Conservation (phyloP, 2,888 invertebrate species). For the Melanostoma scalare region DNA sequence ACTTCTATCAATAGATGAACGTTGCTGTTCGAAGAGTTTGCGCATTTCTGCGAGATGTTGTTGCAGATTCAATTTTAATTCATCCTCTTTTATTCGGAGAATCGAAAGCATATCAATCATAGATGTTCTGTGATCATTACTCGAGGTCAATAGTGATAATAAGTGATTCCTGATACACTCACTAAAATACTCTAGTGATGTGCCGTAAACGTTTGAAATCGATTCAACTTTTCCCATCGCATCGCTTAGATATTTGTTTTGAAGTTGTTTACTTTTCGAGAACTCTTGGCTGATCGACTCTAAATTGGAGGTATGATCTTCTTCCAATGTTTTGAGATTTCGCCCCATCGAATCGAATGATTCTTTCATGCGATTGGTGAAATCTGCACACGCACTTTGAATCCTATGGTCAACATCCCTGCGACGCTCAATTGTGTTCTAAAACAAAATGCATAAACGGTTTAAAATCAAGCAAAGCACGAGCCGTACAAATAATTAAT, state of each 20-base stretch:
- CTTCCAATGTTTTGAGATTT: constrained; percentile 76
- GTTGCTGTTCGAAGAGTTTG: constrained; percentile 76
- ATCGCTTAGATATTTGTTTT: constrained; percentile 75
- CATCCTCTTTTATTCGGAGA: constrained; percentile 74
- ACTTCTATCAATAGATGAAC: constrained; percentile 71
- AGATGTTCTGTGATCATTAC: constrained; percentile 74
- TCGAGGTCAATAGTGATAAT: constrained; percentile 68
- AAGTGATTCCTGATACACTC: constrained; percentile 75
- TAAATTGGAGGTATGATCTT: constrained; percentile 76
- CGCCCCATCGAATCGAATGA: constrained; percentile 77
- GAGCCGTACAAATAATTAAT: too few species aligned
- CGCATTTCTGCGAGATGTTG: constrained; percentile 75
- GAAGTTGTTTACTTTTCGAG: constrained; percentile 76
- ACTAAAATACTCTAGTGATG: constrained; percentile 74
- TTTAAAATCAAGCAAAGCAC: background rate
- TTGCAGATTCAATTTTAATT: constrained; percentile 75
- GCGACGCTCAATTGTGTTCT: constrained; percentile 80
- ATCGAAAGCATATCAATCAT: constrained; percentile 75
- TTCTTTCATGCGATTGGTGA: constrained; percentile 78
- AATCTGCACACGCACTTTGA: constrained; percentile 78
- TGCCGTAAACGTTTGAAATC: constrained; percentile 74
- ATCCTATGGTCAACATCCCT: constrained; percentile 79
- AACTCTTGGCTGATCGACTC: constrained; percentile 78
- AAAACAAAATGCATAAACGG: constrained; percentile 10
- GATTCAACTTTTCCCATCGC: constrained; percentile 76